phyloP scores from a whole-genome alignment of 2,888 invertebrate genomes.

The Dromius quadrimaculatus region DNA sequence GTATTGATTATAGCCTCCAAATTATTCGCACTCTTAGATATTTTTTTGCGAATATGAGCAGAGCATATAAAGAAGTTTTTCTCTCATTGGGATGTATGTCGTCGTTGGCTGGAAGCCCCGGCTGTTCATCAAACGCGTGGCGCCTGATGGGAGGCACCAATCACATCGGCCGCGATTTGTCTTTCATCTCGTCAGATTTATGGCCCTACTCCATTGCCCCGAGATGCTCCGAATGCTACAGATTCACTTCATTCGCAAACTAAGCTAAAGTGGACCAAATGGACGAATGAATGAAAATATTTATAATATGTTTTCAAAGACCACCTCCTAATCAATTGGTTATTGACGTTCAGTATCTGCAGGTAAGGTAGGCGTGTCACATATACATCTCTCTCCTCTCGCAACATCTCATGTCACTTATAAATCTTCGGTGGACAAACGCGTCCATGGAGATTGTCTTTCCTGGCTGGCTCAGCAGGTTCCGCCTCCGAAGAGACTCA shows the following conservation, averaged over 20 bases:
- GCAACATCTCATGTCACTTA: slow-evolving; percentile 17
- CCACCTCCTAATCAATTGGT: neutral
- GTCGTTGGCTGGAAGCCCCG: too few species aligned
- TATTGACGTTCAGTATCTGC: neutral
- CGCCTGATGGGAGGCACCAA: slow-evolving; percentile 56
- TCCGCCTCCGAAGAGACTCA: slow-evolving; percentile 30
- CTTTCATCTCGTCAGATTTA: slow-evolving; percentile 59
- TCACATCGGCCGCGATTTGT: slow-evolving; percentile 56
- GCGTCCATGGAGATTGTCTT: slow-evolving; percentile 48
- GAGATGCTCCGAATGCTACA: too few species aligned
- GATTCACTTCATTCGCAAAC: too few species aligned
- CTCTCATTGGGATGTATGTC: too few species aligned
- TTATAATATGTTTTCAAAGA: too few species aligned
- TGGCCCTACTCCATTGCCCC: slow-evolving; percentile 53
- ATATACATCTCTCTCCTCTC: neutral
- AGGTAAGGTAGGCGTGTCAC: neutral
- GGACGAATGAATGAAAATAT: too few species aligned
- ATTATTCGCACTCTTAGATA: too few species aligned
- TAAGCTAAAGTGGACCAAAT: too few species aligned
- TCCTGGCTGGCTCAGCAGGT: slow-evolving; percentile 48
- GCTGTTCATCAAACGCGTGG: slow-evolving; percentile 54
- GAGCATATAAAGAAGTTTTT: too few species aligned
- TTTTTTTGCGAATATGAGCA: too few species aligned
- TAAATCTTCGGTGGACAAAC: slow-evolving; percentile 41
- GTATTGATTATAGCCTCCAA: too few species aligned